Percentiles rank a stretch among this genome's conserved stretches.
These are phyloP conservation scores for Oryzias sinensis DNA, from an alignment of 2,797 vertebrate genomes.

Conservation along the genomic window DNA sequence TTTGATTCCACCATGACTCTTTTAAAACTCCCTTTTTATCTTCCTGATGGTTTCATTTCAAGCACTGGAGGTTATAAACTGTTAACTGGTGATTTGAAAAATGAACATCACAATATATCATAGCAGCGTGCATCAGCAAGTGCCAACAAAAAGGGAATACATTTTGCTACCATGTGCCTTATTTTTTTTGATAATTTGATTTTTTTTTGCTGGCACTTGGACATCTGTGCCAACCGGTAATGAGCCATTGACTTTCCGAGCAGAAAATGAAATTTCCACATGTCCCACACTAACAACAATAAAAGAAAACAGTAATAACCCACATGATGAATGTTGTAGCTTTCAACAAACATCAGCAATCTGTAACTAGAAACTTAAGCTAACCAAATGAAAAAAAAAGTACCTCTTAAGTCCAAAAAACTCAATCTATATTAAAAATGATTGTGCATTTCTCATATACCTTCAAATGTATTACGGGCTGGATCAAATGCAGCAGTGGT, in stretches of 20 bases:
- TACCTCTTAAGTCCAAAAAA: too few relatives aligned
- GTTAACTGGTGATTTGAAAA: not conserved
- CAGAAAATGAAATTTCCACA: not conserved
- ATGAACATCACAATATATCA: not conserved
- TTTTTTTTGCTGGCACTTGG: not conserved
- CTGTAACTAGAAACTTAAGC: not conserved
- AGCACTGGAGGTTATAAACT: conserved; percentile 6
- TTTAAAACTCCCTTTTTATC: conserved; percentile 19
- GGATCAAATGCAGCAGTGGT: too few relatives aligned
- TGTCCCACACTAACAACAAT: not conserved
- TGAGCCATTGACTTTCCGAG: not conserved
- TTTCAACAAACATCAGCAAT: not conserved
- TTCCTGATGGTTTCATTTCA: not conserved
- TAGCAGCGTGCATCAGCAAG: not conserved
- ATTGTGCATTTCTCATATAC: too few relatives aligned
- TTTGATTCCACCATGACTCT: conserved; percentile 11
- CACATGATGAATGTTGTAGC: not conserved
- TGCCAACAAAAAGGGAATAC: not conserved
- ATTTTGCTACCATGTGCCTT: not conserved
- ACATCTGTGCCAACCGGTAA: not conserved
- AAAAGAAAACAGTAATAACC: not conserved
- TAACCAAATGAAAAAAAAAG: not conserved
- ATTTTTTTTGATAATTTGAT: conserved; percentile 3
- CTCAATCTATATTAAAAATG: too few relatives aligned
- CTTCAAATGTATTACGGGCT: too few relatives aligned